A percentile compares a stretch with the other conserved stretches of the same genome.
These are phyloP conservation scores for Mormoops blainvillei DNA, from an alignment of 2,113 vertebrate genomes.

Conservation along the genomic window DNA sequence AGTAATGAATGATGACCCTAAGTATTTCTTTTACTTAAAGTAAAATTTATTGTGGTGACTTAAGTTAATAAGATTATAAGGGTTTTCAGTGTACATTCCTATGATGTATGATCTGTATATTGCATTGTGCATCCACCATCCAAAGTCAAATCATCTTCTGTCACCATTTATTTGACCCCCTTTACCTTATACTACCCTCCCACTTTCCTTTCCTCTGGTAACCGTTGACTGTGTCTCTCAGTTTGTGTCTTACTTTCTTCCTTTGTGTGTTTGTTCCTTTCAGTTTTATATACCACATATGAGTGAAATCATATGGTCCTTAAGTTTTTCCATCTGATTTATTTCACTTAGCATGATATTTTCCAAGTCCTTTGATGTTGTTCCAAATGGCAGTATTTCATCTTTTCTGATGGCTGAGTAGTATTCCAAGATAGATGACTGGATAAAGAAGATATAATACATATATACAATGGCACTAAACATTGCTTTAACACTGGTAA, in stretches of 20 bases:
- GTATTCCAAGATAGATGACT: neutral
- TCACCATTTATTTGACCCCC: neutral
- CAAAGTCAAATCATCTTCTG: neutral
- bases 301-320: neutral
- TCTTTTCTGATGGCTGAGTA: neutral
- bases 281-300: neutral
- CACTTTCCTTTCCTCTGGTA: neutral
- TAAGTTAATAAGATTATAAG: neutral
- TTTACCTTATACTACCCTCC: neutral
- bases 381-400: neutral
- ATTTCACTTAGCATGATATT: neutral
- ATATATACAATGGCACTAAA: neutral
- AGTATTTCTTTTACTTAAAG: neutral
- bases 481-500: neutral
- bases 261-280: neutral
- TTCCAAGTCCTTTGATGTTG: neutral
- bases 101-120: neutral
- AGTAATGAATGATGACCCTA: neutral
- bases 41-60: neutral
- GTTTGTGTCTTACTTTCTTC: neutral
- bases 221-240: neutral
- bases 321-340: neutral
- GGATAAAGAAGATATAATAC: neutral
- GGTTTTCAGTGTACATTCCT: neutral
- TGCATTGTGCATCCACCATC: too few species aligned